These are phyloP conservation scores for Bos indicus DNA, from an alignment of 2,113 vertebrate genomes.

Conservation along the genomic window DNA sequence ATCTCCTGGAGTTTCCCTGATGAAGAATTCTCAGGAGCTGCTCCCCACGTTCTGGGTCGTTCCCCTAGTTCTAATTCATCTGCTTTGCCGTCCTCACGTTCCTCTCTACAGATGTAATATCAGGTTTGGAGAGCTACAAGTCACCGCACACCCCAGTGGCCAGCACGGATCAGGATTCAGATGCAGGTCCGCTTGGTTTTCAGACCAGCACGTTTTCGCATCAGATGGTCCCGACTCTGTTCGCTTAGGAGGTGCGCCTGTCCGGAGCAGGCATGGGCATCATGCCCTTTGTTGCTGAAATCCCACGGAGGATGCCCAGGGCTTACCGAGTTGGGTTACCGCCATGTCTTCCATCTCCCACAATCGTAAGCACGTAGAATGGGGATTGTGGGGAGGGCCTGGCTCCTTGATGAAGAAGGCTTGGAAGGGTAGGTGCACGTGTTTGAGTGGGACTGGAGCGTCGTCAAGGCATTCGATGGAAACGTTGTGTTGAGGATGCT, in stretches of 20 bases:
- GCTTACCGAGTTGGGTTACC: accelerated
- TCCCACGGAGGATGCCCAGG: accelerated
- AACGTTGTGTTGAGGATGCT: not conserved
- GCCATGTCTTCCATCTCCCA: accelerated
- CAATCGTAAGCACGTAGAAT: accelerated
- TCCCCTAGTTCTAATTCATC: accelerated
- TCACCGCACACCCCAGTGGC: accelerated
- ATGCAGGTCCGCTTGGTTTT: not conserved
- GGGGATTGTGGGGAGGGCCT: no score
- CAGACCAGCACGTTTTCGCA: accelerated
- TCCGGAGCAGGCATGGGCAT: accelerated
- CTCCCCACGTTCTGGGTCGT: not conserved
- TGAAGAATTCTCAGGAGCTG: not conserved
- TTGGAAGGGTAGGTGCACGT: not conserved
- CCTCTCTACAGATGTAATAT: accelerated
- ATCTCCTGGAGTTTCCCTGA: not conserved
- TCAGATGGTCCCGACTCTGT: accelerated
- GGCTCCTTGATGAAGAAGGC: not conserved
- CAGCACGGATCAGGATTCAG: accelerated
- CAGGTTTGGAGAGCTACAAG: not conserved
- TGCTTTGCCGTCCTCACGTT: accelerated
- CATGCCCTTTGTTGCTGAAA: accelerated
- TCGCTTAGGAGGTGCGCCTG: accelerated
- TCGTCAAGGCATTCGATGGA: accelerated
- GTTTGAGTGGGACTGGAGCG: accelerated